Evolutionary conservation across 2,113 vertebrate genomes (phyloP).

Genomic region (Pagrus major): DNA sequence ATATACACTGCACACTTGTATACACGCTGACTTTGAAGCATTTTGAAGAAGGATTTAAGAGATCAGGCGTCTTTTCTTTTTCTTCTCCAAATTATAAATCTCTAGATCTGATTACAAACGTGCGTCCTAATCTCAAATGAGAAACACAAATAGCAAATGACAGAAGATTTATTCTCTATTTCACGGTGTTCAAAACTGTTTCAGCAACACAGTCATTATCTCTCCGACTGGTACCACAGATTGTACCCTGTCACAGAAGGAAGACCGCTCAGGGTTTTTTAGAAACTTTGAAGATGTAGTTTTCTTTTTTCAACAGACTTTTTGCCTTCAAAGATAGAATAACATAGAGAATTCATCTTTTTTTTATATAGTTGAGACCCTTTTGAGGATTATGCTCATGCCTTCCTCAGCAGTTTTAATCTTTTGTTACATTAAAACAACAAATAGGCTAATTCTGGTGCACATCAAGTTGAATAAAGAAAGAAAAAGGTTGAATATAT

Average conservation of each 20-base stretch:
- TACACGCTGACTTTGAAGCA: conserved; percentile 26
- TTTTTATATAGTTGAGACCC: neutral
- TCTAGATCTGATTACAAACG: conserved; percentile 44
- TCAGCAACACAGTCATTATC: conserved; percentile 14
- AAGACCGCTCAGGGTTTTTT: conserved; percentile 26
- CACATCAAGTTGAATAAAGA: neutral
- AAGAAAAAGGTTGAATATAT: too few relatives aligned
- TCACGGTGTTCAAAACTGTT: conserved; percentile 27
- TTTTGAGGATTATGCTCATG: neutral
- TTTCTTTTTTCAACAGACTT: too few relatives aligned
- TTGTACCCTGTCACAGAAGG: conserved; percentile 5
- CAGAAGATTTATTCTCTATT: conserved; percentile 17
- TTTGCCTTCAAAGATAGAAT: conserved; percentile 28
- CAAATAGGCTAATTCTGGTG: neutral
- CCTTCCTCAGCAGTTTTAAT: conserved; percentile 7
- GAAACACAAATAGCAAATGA: neutral
- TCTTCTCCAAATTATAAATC: conserved; percentile 12
- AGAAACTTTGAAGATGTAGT: conserved; percentile 14
- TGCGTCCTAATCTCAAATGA: conserved; percentile 18
- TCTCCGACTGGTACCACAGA: conserved; percentile 8
- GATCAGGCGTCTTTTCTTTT: neutral
- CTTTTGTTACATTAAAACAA: conserved; percentile 16
- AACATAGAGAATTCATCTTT: neutral
- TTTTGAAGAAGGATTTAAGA: conserved; percentile 26
- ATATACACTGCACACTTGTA: conserved; percentile 32